phyloP scores from a whole-genome alignment of 2,113 vertebrate genomes.

The Ibidorhyncha struthersii region DNA sequence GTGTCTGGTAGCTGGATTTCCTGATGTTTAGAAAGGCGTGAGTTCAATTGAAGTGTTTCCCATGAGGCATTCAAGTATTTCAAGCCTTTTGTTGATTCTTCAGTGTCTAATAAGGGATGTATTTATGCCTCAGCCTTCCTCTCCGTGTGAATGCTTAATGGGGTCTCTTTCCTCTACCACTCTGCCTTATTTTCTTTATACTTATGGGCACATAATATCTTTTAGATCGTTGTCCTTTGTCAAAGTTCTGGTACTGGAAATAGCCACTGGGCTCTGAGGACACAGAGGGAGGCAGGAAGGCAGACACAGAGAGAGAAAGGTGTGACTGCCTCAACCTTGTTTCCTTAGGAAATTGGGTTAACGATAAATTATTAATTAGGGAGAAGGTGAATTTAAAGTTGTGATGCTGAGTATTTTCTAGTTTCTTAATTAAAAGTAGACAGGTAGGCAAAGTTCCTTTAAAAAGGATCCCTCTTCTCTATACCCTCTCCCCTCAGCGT shows the following conservation, averaged over 20 bases:
- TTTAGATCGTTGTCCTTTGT: not conserved
- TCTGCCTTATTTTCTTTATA: not conserved
- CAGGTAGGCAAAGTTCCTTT: not conserved
- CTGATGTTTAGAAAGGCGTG: constrained; percentile 17
- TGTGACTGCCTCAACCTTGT: not conserved
- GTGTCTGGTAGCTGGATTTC: constrained; percentile 29
- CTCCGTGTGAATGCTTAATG: not conserved
- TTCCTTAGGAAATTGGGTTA: not conserved
- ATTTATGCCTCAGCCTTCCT: not conserved
- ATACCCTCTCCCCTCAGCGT: accelerated
- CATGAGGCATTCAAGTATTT: constrained; percentile 1
- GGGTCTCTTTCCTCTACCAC: not conserved
- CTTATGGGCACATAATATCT: not conserved
- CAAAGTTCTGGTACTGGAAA: not conserved
- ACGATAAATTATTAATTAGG: not conserved
- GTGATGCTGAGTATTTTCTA: not conserved
- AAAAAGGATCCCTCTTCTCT: not conserved
- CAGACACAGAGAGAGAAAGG: not conserved
- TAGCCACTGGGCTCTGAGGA: not conserved
- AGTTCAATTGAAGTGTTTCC: constrained; percentile 28
- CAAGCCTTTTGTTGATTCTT: constrained; percentile 21
- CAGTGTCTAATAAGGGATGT: not conserved
- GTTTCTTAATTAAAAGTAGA: not conserved
- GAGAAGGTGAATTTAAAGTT: not conserved
- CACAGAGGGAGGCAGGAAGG: not conserved